These are phyloP conservation scores for Vulpes lagopus DNA, from an alignment of 2,113 vertebrate species.

Conservation along the genomic window DNA sequence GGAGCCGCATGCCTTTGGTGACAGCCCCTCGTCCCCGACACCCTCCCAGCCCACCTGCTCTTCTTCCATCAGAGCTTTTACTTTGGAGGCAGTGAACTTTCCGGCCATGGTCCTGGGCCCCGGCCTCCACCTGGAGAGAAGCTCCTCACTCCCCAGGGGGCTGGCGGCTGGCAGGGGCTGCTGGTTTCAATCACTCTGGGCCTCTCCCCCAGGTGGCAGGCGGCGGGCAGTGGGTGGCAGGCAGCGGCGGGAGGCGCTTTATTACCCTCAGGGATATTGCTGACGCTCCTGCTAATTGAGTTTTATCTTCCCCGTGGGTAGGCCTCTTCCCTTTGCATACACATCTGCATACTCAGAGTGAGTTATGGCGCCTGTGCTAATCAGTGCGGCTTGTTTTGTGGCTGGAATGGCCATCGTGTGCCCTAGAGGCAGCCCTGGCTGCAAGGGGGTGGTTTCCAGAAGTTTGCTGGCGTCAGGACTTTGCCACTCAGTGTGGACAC, in stretches of 20 bases:
- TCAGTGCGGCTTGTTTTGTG: neutral
- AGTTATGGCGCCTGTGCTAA: neutral
- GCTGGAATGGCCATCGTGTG: fast-evolving
- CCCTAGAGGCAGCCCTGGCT: neutral
- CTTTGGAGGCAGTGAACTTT: neutral
- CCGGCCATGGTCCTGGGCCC: neutral
- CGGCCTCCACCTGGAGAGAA: neutral
- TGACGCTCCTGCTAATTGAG: neutral
- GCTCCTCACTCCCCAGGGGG: neutral
- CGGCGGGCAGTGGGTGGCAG: neutral
- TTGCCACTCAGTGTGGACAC: fast-evolving
- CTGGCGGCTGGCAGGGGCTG: neutral
- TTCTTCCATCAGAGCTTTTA: neutral
- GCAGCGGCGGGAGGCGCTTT: neutral
- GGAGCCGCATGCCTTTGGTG: fast-evolving
- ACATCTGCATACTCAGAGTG: neutral
- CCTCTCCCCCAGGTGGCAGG: neutral
- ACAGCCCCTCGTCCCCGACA: neutral
- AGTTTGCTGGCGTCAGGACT: neutral
- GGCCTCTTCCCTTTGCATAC: fast-evolving
- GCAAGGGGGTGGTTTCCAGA: fast-evolving
- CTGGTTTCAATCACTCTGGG: neutral
- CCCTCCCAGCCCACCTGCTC: neutral
- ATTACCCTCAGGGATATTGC: neutral
- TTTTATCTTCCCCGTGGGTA: fast-evolving